Conservation (phyloP, 2,113 vertebrate genomes). For the Tinamus guttatus region DNA sequence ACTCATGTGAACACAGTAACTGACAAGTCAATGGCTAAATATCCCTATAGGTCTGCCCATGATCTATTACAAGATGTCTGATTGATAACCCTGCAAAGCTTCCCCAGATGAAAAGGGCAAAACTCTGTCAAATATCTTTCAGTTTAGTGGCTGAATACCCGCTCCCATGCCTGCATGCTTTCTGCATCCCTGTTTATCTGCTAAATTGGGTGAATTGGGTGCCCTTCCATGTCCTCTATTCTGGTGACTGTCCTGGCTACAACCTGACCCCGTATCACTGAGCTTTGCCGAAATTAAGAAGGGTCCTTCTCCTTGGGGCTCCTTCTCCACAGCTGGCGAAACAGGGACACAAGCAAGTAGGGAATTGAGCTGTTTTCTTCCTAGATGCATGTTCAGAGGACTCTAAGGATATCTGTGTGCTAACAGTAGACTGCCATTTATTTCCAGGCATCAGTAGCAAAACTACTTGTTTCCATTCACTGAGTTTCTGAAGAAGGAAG, state of each 20-base stretch:
- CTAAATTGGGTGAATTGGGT: background rate
- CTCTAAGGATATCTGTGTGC: background rate
- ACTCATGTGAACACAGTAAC: background rate
- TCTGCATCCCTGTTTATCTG: background rate
- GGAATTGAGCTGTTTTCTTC: background rate
- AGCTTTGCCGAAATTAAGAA: background rate
- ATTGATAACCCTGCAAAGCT: background rate
- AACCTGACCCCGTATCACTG: rapidly evolving
- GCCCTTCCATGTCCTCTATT: rapidly evolving
- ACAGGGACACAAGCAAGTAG: background rate
- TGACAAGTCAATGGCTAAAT: background rate
- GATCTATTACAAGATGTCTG: background rate
- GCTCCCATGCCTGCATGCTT: background rate
- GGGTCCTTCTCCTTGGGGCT: background rate
- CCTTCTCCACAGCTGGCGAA: background rate
- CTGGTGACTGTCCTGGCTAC: background rate
- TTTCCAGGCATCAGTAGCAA: too few species aligned
- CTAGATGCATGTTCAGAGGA: background rate
- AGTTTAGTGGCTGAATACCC: background rate
- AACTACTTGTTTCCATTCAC: too few species aligned
- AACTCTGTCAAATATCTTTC: background rate
- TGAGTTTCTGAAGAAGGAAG: too few species aligned
- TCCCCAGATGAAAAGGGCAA: background rate
- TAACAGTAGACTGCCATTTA: too few species aligned
- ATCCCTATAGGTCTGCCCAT: background rate